A percentile compares a stretch with the other conserved stretches of the same genome.
Conservation (phyloP, 1,140 invertebrate species). For the Steinernema khuongi region DNA sequence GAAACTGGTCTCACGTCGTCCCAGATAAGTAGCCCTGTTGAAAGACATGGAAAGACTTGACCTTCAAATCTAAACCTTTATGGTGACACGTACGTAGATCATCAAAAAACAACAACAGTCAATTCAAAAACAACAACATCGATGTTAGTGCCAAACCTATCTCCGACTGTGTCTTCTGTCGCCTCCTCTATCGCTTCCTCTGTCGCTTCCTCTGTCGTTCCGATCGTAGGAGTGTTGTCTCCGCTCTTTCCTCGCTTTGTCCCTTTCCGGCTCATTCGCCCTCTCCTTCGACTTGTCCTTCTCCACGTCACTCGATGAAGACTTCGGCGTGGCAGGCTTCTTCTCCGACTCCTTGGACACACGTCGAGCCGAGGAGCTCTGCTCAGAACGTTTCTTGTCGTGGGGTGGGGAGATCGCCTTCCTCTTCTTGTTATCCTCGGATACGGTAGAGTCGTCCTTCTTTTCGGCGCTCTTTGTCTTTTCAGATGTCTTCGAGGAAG, state of each 20-base stretch:
- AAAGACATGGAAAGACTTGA: too few relatives aligned
- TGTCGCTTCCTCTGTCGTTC: too few relatives aligned
- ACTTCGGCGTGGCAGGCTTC: too few relatives aligned
- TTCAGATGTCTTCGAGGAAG: neutral
- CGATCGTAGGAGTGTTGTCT: too few relatives aligned
- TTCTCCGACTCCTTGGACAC: too few relatives aligned
- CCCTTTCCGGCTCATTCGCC: neutral
- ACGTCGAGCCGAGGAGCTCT: too few relatives aligned
- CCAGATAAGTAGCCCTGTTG: too few relatives aligned
- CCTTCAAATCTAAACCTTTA: too few relatives aligned
- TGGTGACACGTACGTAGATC: neutral
- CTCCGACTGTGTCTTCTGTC: neutral
- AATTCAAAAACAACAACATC: neutral
- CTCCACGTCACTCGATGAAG: neutral
- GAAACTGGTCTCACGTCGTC: too few relatives aligned
- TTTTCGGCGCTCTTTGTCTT: constrained; percentile 7
- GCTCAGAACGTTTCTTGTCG: too few relatives aligned
- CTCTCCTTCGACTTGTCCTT: constrained; percentile 1
- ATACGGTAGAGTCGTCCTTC: neutral
- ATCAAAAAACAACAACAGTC: neutral
- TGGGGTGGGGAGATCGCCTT: too few relatives aligned
- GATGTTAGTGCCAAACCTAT: neutral
- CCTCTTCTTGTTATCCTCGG: neutral
- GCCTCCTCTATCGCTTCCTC: neutral
- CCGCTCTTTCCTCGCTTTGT: neutral